phyloP scores from a whole-genome alignment of 2,888 invertebrate species.

The Galeopsomyia nigrocyanea region DNA sequence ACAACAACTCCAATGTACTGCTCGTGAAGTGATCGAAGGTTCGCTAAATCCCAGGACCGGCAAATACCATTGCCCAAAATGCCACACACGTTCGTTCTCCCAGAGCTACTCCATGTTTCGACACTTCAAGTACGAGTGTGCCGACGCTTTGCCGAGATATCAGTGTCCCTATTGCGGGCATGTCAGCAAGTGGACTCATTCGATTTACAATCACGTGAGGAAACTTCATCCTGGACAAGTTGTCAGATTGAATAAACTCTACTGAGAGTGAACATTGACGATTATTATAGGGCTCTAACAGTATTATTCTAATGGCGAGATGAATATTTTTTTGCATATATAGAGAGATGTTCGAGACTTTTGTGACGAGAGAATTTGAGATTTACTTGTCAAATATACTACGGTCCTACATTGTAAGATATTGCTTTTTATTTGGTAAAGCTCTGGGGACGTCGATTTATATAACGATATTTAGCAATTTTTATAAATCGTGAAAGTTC shows the following conservation, averaged over 20 bases:
- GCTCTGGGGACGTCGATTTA: too few relatives aligned
- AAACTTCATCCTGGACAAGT: constrained; percentile 59
- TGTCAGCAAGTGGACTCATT: constrained; percentile 63
- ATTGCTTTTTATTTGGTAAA: too few relatives aligned
- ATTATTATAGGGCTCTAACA: too few relatives aligned
- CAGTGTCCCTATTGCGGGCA: constrained; percentile 65
- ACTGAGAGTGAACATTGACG: constrained; percentile 47
- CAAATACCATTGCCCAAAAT: constrained; percentile 59
- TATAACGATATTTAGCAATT: too few relatives aligned
- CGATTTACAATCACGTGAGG: constrained; percentile 63
- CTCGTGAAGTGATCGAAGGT: background rate
- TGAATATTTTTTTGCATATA: too few relatives aligned
- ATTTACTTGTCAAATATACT: too few relatives aligned
- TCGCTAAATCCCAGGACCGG: constrained; percentile 22
- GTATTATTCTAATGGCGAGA: too few relatives aligned
- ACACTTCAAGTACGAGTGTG: constrained; percentile 67
- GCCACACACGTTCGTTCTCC: constrained; percentile 59
- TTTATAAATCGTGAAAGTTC: too few relatives aligned
- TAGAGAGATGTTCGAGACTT: too few relatives aligned
- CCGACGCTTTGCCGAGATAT: constrained; percentile 62
- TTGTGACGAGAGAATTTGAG: too few relatives aligned
- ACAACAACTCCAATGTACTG: too few relatives aligned
- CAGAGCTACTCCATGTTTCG: constrained; percentile 64
- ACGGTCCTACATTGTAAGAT: too few relatives aligned
- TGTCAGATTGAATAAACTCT: constrained; percentile 58